phyloP scores from a whole-genome alignment of 1,140 invertebrate species.

The Eubasilissa regina region DNA sequence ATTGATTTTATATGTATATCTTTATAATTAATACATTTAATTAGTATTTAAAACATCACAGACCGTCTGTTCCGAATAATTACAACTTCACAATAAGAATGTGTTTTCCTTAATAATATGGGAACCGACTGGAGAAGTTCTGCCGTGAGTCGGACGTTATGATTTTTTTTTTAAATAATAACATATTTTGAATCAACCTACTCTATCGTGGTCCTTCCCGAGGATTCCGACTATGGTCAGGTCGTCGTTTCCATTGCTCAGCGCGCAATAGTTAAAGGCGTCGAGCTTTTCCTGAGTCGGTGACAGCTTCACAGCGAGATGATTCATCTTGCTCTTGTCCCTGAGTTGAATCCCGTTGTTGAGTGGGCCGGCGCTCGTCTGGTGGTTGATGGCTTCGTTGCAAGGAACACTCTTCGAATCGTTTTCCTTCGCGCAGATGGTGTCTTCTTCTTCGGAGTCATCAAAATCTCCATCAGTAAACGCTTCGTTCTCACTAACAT shows the following conservation, averaged over 20 bases:
- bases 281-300: conserved; percentile 57
- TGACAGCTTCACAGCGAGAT: conserved; percentile 21
- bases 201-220: conserved; percentile 69
- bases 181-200: conserved; percentile 60
- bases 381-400: conserved; percentile 66
- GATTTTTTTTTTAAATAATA: too few species aligned
- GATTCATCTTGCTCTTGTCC: conserved; percentile 35
- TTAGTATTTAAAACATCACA: too few species aligned
- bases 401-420: conserved; percentile 61
- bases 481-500: conserved; percentile 65
- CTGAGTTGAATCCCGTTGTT: conserved; percentile 20
- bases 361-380: conserved; percentile 37
- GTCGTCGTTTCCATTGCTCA: conserved; percentile 61
- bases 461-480: conserved; percentile 70
- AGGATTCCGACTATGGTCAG: conserved; percentile 70
- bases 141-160: too few species aligned
- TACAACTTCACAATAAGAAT: too few species aligned
- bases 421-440: conserved; percentile 53
- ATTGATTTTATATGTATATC: too few species aligned
- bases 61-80: too few species aligned
- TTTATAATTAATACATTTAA: too few species aligned
- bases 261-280: conserved; percentile 62
- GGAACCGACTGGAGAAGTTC: too few species aligned
- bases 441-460: conserved; percentile 66
- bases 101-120: too few species aligned